These are phyloP conservation scores for Acanthosepion pharaonis DNA, from an alignment of 2,888 invertebrate species.

Conservation along the genomic window DNA sequence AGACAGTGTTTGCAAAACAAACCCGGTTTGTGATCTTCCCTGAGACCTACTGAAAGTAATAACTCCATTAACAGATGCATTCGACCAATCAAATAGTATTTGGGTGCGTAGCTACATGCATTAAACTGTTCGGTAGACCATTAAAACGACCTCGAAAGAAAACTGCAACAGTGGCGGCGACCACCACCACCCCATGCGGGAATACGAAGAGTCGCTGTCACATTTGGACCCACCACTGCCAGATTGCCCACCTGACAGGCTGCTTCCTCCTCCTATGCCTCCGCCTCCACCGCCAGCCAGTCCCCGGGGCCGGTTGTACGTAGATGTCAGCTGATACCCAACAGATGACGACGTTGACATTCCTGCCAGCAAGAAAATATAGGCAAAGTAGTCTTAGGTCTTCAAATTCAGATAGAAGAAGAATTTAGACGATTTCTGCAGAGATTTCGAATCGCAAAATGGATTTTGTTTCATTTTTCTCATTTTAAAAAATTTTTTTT, in stretches of 20 bases:
- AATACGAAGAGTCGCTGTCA: constrained; percentile 20
- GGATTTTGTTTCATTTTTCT: too few species aligned
- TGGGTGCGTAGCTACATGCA: background rate
- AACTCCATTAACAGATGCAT: too few species aligned
- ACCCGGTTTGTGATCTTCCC: too few species aligned
- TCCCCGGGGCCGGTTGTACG: constrained; percentile 42
- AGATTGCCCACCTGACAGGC: constrained; percentile 8
- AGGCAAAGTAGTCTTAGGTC: background rate
- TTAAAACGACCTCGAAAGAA: background rate
- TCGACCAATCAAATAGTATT: too few species aligned
- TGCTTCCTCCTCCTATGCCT: background rate
- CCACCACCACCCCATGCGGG: background rate
- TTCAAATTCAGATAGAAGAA: background rate
- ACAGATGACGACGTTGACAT: constrained; percentile 33
- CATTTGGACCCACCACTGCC: constrained; percentile 33
- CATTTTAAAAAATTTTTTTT: too few species aligned
- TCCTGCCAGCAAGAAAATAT: constrained; percentile 37
- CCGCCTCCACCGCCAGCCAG: background rate
- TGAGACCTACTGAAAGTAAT: too few species aligned
- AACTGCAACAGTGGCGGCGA: background rate
- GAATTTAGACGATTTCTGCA: too few species aligned
- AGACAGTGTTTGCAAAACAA: too few species aligned
- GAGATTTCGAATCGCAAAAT: too few species aligned
- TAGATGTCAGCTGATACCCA: constrained; percentile 45
- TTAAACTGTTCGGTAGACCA: background rate